A percentile compares a stretch with the other conserved stretches of the same genome.
phyloP scores from a whole-genome alignment of 1,140 invertebrate species.

The Drosophila arizonae region DNA sequence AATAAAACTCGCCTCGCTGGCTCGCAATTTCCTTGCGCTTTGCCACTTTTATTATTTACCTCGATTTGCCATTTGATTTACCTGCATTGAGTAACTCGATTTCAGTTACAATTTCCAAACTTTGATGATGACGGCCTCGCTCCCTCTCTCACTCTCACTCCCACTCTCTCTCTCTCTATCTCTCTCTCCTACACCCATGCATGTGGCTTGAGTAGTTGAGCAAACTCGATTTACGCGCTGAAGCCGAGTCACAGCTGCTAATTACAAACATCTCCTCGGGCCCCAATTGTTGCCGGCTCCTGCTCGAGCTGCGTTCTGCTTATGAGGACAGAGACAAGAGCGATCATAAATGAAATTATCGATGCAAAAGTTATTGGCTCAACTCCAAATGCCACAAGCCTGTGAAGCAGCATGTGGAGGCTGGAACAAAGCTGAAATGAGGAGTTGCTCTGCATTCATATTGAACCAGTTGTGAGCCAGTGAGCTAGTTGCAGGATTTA shows the following conservation, averaged over 20 bases:
- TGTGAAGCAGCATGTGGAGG: not conserved
- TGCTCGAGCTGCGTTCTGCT: not conserved
- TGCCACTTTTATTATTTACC: slow-evolving; percentile 58
- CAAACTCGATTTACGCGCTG: slow-evolving; percentile 29
- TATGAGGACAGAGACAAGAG: slow-evolving; percentile 23
- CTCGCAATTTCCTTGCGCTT: slow-evolving; percentile 45
- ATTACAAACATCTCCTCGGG: slow-evolving; percentile 19
- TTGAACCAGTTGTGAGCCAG: not conserved
- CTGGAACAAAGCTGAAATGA: not conserved
- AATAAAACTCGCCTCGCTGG: slow-evolving; percentile 63
- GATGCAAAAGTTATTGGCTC: slow-evolving; percentile 63
- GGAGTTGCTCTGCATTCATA: not conserved
- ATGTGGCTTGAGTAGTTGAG: not conserved
- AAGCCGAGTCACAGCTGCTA: slow-evolving; percentile 24
- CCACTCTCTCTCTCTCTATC: no score
- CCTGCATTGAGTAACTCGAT: slow-evolving; percentile 1
- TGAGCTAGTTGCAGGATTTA: not conserved
- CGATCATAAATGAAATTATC: slow-evolving; percentile 74
- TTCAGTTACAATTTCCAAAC: slow-evolving; percentile 7
- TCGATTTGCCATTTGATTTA: slow-evolving; percentile 36
- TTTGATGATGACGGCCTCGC: not conserved
- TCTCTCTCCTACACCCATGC: not conserved
- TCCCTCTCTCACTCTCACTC: no score
- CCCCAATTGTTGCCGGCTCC: not conserved
- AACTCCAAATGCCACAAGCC: not conserved